These are phyloP conservation scores for Archivesica marissinica DNA, from an alignment of 1,140 invertebrate species.

Conservation along the genomic window DNA sequence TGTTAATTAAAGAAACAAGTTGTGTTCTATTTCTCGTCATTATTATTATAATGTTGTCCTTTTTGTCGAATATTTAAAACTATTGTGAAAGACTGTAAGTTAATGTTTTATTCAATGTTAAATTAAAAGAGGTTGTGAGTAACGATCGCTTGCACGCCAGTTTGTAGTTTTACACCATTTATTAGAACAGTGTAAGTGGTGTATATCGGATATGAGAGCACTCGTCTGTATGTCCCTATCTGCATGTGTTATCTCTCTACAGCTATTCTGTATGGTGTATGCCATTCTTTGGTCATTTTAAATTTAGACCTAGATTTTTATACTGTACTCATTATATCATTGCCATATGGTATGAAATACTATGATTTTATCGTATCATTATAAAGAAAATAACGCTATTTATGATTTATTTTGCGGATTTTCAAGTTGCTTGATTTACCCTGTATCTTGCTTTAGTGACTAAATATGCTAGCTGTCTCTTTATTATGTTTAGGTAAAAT, in stretches of 20 bases:
- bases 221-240: background rate
- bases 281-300: slow-evolving; percentile 9
- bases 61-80: background rate
- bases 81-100: background rate
- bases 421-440: slow-evolving; percentile 19
- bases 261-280: background rate
- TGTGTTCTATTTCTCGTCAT: slow-evolving; percentile 2
- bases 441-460: slow-evolving; percentile 6
- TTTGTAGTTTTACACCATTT: too few relatives aligned
- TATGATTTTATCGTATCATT: background rate
- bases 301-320: slow-evolving; percentile 23
- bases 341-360: slow-evolving; percentile 28
- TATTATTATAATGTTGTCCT: slow-evolving; percentile 1
- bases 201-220: too few relatives aligned
- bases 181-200: too few relatives aligned
- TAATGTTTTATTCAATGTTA: background rate
- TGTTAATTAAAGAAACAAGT: slow-evolving; percentile 23
- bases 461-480: slow-evolving; percentile 17
- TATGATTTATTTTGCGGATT: background rate
- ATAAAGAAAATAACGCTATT: background rate
- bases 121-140: slow-evolving; percentile 12
- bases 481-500: background rate
- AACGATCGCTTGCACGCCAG: too few relatives aligned
- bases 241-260: slow-evolving; percentile 2
- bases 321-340: background rate